phyloP scores from a whole-genome alignment of 2,888 invertebrate genomes.

The Monoplex corrugatus region DNA sequence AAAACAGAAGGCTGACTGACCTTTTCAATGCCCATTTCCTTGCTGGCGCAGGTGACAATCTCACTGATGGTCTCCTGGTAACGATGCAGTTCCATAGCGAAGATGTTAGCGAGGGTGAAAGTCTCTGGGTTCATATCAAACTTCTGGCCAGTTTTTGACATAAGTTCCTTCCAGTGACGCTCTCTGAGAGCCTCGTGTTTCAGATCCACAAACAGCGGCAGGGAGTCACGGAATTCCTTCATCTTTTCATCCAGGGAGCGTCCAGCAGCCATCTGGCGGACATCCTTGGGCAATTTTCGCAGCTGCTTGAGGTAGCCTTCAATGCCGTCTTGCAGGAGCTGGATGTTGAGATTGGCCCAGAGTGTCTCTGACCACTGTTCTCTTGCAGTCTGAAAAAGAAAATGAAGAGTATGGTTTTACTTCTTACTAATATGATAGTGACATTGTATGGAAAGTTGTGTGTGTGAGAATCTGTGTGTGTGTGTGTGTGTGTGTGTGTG shows the following conservation, averaged over 20 bases:
- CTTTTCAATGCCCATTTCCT: conserved; percentile 94
- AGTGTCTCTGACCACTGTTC: conserved; percentile 92
- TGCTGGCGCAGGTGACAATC: conserved; percentile 93
- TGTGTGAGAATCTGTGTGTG: too few species aligned
- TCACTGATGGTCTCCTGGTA: conserved; percentile 91
- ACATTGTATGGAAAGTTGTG: too few species aligned
- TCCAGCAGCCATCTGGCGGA: conserved; percentile 85
- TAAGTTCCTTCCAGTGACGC: conserved; percentile 94
- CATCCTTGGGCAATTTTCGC: conserved; percentile 87
- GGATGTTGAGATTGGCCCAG: conserved; percentile 93
- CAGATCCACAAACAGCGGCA: conserved; percentile 93
- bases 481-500: too few species aligned
- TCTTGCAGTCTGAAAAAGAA: conserved; percentile 84
- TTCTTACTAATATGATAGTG: too few species aligned
- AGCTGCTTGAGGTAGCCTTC: conserved; percentile 91
- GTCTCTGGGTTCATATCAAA: conserved; percentile 94
- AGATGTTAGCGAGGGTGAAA: conserved; percentile 96
- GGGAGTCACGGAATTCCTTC: conserved; percentile 92
- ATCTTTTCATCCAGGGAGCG: conserved; percentile 89
- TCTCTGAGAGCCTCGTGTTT: conserved; percentile 95
- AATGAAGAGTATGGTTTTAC: too few species aligned
- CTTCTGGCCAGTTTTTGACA: conserved; percentile 90
- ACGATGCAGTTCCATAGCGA: conserved; percentile 93
- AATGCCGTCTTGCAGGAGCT: conserved; percentile 91
- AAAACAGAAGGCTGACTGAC: conserved; percentile 63